These are phyloP conservation scores for Medauroidea extradentata DNA, from an alignment of 1,140 invertebrate genomes.

Conservation along the genomic window DNA sequence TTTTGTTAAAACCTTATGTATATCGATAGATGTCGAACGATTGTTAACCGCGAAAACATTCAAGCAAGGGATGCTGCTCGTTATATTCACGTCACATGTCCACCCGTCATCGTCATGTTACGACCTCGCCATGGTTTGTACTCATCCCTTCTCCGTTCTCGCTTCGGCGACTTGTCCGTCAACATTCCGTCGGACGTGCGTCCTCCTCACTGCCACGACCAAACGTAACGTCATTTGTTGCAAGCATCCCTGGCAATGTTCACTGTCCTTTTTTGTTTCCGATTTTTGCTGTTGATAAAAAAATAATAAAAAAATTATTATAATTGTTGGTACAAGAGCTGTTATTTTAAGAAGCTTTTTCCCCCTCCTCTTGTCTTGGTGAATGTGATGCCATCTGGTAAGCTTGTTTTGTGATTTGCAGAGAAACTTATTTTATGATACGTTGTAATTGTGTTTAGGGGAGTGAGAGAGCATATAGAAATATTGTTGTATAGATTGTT, in stretches of 20 bases:
- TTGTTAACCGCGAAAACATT: conserved; percentile 10
- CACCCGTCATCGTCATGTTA: no score
- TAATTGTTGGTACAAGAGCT: conserved; percentile 10
- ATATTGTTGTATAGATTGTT: neutral
- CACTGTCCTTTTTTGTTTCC: conserved; percentile 5
- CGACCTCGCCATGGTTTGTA: no score
- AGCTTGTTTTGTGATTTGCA: conserved; percentile 10
- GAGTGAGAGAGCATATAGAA: neutral
- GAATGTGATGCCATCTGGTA: neutral
- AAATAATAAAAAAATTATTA: neutral
- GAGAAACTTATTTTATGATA: conserved; percentile 11
- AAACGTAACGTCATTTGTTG: neutral
- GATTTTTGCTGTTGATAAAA: conserved; percentile 9
- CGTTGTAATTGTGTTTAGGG: neutral
- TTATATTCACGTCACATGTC: neutral
- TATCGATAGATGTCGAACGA: conserved; percentile 9
- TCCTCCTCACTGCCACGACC: conserved; percentile 8
- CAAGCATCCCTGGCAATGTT: conserved; percentile 10
- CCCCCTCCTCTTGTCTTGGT: neutral
- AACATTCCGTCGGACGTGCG: no score
- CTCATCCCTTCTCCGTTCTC: no score
- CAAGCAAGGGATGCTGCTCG: neutral
- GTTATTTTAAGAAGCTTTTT: conserved; percentile 14
- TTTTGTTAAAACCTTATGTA: conserved; percentile 15
- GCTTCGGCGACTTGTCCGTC: no score